These are phyloP conservation scores for Buceros bicornis DNA, from an alignment of 2,797 vertebrate species.

Conservation along the genomic window DNA sequence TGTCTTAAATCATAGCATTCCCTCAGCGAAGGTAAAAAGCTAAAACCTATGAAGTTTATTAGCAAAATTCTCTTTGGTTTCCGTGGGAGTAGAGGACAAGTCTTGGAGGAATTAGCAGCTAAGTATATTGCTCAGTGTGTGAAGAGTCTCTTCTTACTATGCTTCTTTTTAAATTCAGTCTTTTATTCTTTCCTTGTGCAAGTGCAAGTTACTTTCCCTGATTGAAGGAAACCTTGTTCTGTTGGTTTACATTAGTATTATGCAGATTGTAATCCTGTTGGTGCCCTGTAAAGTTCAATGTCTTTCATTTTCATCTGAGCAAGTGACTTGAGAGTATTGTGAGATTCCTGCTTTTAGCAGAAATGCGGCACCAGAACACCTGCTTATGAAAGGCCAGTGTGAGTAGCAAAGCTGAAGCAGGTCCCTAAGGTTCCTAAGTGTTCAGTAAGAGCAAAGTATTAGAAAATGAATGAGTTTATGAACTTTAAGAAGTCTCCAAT, in stretches of 20 bases:
- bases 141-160: background rate
- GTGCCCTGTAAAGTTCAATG: background rate
- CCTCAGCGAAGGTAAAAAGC: background rate
- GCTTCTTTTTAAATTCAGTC: background rate
- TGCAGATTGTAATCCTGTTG: background rate
- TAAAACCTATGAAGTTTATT: background rate
- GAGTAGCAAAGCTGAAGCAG: background rate
- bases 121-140: background rate
- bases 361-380: background rate
- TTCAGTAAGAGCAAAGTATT: background rate
- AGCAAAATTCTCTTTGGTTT: background rate
- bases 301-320: background rate
- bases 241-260: background rate
- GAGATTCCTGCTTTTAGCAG: background rate
- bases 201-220: background rate
- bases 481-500: slow-evolving; percentile 33
- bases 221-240: background rate
- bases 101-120: background rate
- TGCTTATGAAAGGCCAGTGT: background rate
- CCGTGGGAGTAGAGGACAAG: background rate
- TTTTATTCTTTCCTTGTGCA: background rate
- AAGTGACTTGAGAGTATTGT: background rate
- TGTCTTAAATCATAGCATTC: background rate
- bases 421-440: background rate
- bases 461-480: background rate